Base-by-base conservation (phyloP, 2,113 vertebrate genomes). In the Clarias macrocephalus region DNA sequence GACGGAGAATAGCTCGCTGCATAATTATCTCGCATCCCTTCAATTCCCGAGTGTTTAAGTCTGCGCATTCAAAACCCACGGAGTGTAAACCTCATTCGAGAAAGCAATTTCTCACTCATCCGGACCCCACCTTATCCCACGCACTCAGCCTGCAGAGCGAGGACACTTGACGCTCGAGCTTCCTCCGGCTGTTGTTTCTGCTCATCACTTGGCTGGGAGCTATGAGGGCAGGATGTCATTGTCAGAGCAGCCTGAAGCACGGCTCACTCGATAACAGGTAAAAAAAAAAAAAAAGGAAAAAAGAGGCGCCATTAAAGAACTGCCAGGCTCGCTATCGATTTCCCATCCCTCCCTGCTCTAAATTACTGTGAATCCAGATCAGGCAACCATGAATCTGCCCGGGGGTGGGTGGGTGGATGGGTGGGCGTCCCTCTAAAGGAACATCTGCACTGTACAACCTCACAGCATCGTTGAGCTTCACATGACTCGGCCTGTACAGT, bases 271-370 rank as follows among this genome's bases (percentile, higher is more conserved):
- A 89, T 89, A 89, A 89, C 86, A 89, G 90, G 85, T 88, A 87
- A 89, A 48, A 48, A 48, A 42, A 42, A 42, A 42, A 42, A 42
- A 37, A 37, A 37, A 37, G 3, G 3, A 37, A 89, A 87, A 88
- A 82, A 88, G 90, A 91, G 86, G 86, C 33, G 79, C 87, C 87
- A 88, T 91, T 89, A 89, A 91, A 91, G 88, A 88, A 91, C 82
- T 88, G 90, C 88, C 87, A 91, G 88, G 75, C 85, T 88, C 23
- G 56, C 79, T 88, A 88, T 89, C 77, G 90, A 91, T 89, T 91
- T 89, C 89, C 90, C 86, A 87, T 91, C 82, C 57, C 77, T 87
- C 79, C 82, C 72, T 88, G 73, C 85, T 91, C 90, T 87, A 87
- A 88, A 88, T 89, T 91, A 91, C 88, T 85, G 84, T 62, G 86